A percentile compares a stretch with the other conserved stretches of the same genome.
Evolutionary conservation across 2,888 invertebrate genomes (phyloP).

Genomic region (Periphyllus acericola): DNA sequence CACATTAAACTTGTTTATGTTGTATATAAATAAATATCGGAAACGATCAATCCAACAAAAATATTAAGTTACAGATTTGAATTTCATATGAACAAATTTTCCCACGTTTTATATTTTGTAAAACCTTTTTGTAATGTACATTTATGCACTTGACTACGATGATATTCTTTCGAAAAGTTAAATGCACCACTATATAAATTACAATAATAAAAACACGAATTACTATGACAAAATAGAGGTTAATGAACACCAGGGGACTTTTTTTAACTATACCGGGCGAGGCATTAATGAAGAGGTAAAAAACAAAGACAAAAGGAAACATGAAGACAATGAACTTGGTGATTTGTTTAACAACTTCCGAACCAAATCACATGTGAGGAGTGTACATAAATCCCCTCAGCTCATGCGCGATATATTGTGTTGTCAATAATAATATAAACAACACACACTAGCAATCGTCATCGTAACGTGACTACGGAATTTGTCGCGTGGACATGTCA

Average conservation of each 20-base stretch:
- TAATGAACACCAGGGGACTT: constrained; percentile 35
- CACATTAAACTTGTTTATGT: not conserved
- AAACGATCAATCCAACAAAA: not conserved
- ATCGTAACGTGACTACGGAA: constrained; percentile 45
- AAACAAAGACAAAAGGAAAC: constrained; percentile 58
- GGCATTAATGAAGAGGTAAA: constrained; percentile 40
- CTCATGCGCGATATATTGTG: constrained; percentile 31
- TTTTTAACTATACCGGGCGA: constrained; percentile 5
- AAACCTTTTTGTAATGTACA: no score
- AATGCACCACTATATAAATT: not conserved
- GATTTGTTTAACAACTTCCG: constrained; percentile 61
- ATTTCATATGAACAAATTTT: not conserved
- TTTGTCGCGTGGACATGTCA: constrained; percentile 50
- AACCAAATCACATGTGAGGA: constrained; percentile 50
- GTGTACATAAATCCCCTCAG: constrained; percentile 39
- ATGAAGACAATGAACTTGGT: constrained; percentile 60
- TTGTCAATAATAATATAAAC: constrained; percentile 43
- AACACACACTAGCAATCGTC: constrained; percentile 25
- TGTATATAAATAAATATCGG: not conserved
- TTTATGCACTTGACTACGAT: not conserved
- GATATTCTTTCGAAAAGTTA: not conserved
- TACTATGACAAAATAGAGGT: constrained; percentile 11
- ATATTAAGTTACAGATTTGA: not conserved
- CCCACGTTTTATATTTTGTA: not conserved
- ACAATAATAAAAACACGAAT: not conserved